phyloP scores from a whole-genome alignment of 23 tunicate species.

The Trididemnum miniatum region DNA sequence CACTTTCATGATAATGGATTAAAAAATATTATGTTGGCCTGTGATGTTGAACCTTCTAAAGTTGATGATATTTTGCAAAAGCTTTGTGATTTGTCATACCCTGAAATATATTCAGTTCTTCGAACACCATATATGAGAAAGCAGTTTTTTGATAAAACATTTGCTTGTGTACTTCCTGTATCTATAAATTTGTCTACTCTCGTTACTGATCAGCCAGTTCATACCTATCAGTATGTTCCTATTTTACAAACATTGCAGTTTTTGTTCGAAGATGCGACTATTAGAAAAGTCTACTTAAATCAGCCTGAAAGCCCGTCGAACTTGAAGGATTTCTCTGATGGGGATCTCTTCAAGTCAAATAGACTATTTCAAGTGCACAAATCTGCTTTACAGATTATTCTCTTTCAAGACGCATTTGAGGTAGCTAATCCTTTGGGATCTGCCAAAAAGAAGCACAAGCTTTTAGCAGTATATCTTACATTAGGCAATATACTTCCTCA shows the following conservation, averaged over 20 bases:
- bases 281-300: constrained; percentile 16
- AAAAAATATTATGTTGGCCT: neutral
- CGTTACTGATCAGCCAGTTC: neutral
- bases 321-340: constrained; percentile 5
- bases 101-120: neutral
- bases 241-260: constrained; percentile 26
- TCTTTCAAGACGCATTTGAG: constrained; percentile 25
- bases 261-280: constrained; percentile 10
- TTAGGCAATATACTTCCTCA: constrained; percentile 29
- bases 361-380: neutral
- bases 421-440: constrained; percentile 44
- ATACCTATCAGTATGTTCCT: constrained; percentile 36
- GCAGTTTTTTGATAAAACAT: neutral
- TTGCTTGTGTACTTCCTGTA: neutral
- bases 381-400: neutral
- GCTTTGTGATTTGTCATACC: neutral
- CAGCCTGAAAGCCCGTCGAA: neutral
- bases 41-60: neutral
- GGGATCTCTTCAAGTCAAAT: neutral
- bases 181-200: neutral
- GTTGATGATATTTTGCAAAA: neutral
- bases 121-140: neutral
- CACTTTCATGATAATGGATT: neutral
- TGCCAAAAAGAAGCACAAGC: constrained; percentile 45
- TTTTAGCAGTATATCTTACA: constrained; percentile 38